phyloP scores from a whole-genome alignment of 1,140 invertebrate genomes.

The Hyposmocoma kahamanoa region DNA sequence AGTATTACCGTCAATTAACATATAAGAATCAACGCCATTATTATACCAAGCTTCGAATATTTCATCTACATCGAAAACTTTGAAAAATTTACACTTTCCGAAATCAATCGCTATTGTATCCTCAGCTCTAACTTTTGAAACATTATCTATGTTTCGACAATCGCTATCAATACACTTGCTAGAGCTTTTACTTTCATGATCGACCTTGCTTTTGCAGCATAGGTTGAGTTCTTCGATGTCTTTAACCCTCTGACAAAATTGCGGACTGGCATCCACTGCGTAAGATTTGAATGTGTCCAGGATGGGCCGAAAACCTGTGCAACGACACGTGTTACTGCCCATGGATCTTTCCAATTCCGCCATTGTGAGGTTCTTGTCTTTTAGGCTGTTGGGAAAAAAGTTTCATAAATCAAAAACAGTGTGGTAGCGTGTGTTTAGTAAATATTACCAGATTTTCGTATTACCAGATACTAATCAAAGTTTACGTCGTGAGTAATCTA shows the following conservation, averaged over 20 bases:
- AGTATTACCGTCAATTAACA: conserved; percentile 76
- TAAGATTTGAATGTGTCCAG: conserved; percentile 87
- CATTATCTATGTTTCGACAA: conserved; percentile 37
- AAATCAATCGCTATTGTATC: conserved; percentile 30
- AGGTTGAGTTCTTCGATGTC: conserved; percentile 76
- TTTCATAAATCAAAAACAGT: no score
- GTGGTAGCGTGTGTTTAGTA: no score
- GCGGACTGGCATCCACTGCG: conserved; percentile 74
- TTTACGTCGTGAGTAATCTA: no score
- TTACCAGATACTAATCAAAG: no score
- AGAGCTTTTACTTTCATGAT: conserved; percentile 42
- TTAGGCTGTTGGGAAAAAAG: conserved; percentile 31
- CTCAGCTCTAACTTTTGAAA: neutral
- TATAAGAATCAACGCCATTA: conserved; percentile 52
- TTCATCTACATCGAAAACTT: conserved; percentile 38
- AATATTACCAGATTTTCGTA: no score
- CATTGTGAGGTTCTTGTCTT: conserved; percentile 75
- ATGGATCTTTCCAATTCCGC: conserved; percentile 83
- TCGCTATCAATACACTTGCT: conserved; percentile 28
- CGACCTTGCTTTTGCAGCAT: conserved; percentile 28
- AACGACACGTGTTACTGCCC: conserved; percentile 89
- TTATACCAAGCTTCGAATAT: conserved; percentile 41
- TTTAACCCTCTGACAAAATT: conserved; percentile 64
- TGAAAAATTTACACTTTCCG: conserved; percentile 35
- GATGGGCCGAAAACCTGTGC: conserved; percentile 91